Percentiles rank a stretch among this genome's conserved stretches.
These are phyloP conservation scores for Altica lythri DNA, from an alignment of 2,888 invertebrate species.

Conservation along the genomic window DNA sequence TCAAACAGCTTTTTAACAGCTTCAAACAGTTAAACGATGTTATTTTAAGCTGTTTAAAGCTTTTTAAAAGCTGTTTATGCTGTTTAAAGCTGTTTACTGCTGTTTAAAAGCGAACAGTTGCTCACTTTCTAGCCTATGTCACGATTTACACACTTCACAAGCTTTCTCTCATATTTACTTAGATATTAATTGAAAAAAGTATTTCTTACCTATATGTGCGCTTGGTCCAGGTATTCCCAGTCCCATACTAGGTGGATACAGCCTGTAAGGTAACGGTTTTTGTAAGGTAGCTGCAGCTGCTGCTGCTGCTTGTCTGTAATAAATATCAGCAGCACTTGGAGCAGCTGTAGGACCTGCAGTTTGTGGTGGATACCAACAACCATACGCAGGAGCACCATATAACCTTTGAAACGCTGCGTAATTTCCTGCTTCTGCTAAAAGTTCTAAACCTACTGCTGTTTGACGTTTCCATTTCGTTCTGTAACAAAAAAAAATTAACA, in stretches of 20 bases:
- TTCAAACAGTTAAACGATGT: too few relatives aligned
- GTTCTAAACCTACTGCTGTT: slow-evolving; percentile 95
- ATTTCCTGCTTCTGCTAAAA: slow-evolving; percentile 96
- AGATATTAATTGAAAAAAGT: too few relatives aligned
- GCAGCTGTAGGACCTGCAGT: slow-evolving; percentile 63
- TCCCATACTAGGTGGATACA: slow-evolving; percentile 65
- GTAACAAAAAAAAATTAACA: slow-evolving; percentile 55
- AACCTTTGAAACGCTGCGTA: slow-evolving; percentile 97
- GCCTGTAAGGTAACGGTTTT: slow-evolving; percentile 83
- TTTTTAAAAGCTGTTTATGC: too few relatives aligned
- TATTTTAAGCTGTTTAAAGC: too few relatives aligned
- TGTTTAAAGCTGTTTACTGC: too few relatives aligned
- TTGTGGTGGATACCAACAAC: slow-evolving; percentile 67
- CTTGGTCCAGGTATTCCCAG: slow-evolving; percentile 70
- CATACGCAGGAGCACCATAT: slow-evolving; percentile 78
- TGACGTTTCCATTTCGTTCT: slow-evolving; percentile 99
- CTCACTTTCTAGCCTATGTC: too few relatives aligned
- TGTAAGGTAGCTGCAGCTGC: slow-evolving; percentile 76
- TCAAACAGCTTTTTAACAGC: too few relatives aligned
- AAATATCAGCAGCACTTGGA: slow-evolving; percentile 76
- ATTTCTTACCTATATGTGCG: slow-evolving; percentile 61
- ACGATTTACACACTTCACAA: too few relatives aligned
- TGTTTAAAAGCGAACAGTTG: too few relatives aligned
- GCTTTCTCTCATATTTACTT: too few relatives aligned
- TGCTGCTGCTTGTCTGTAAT: slow-evolving; percentile 79